Evolutionary conservation across 2,888 invertebrate species (phyloP), one percentile per base, ranked within the genome.

Genomic region (Lasioglossum marginatum): DNA sequence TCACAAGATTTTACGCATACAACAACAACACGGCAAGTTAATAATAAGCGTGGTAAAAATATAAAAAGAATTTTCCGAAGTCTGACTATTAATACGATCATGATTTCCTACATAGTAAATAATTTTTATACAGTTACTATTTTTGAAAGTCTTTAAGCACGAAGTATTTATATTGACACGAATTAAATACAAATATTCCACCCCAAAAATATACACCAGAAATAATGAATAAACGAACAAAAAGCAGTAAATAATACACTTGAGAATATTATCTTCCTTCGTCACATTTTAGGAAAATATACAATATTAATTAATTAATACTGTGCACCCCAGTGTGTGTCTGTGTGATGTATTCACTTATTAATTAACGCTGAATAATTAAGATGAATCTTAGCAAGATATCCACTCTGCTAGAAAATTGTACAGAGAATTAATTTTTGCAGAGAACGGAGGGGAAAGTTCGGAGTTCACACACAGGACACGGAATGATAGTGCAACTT

Each of bases 401-500:
- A 31, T 16, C 16, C 5, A 16, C 16, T 10, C 63, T 31, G 63
- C 16, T 60, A 5, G 63, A 31, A 63, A 16, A 63, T n/a, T 31
- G 6, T 0, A 31, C 31, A 27, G 60, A 27, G 27, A 48, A 48
- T 4, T n/a, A 1, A 63, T 63, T 63, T 63, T 76, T 63, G n/a
- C 43, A 40, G 31, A n/a, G 31, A 45, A 5, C 63, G 23, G 34
- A 63, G 66, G 34, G 14, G 23, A 23, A 34, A 19, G 60, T 45
- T 52, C 8, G 23, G 2, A 52, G 52, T 52, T 52, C 52, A 23
- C 52, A 10, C n/a, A 40, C 5, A 43, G 52, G 45, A 80, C 66
- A 74, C 27, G 63, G 48, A 70, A 82, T 76, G 27, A 45, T 14
- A 10, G 66, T 19, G 52, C 68, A 23, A 76, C 43, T 76, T 76